Base-by-base conservation (phyloP, 53 echinoderm and acorn worm species). In the Zoroaster sp. region DNA sequence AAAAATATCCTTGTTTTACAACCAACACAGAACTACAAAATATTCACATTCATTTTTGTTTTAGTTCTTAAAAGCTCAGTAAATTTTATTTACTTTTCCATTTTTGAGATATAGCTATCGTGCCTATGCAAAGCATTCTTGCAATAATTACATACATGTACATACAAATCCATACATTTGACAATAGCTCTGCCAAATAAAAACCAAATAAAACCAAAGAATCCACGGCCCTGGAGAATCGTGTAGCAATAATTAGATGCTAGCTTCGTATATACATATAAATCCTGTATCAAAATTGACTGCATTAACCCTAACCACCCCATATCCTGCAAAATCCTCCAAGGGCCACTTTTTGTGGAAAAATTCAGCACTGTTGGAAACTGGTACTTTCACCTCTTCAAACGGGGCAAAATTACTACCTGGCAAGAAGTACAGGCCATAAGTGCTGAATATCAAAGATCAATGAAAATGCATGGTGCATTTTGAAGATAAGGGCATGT, bases 41-140 rank as follows among this genome's bases (percentile, higher is more conserved):
- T 7, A 75, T 11, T 4, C 4, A 12, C 33, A 38, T 33, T 35
- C 37, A 69, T 36, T n/a, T n/a, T n/a, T n/a, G n/a, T n/a, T n/a
- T n/a, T n/a, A n/a, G n/a, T 67, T 45, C n/a, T 85, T 35, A n/a
- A 70, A 70, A 85, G 85, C 85, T 70, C 85, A 31, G 85, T 85
- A 69, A 85, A 85, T 85, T 85, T 70, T 85, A 85, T 85, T 85
- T 85, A 85, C 85, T 85, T 39, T 47, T 85, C 85, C 85, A 69
- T 63, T 69, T 55, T 44, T 32, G 49, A 70, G 85, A 71, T 85
- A 85, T 46, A 85, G 49, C 85, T 85, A 71, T 81, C 40, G 35
- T 32, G 34, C 43, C 85, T 85, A 85, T 85, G 85, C 85, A 85
- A 70, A 46, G 85, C 47, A 70, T 85, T 33, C n/a, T 47, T 85